These are phyloP conservation scores for Siniperca undulata DNA, from an alignment of 2,797 vertebrate species.

Conservation along the genomic window DNA sequence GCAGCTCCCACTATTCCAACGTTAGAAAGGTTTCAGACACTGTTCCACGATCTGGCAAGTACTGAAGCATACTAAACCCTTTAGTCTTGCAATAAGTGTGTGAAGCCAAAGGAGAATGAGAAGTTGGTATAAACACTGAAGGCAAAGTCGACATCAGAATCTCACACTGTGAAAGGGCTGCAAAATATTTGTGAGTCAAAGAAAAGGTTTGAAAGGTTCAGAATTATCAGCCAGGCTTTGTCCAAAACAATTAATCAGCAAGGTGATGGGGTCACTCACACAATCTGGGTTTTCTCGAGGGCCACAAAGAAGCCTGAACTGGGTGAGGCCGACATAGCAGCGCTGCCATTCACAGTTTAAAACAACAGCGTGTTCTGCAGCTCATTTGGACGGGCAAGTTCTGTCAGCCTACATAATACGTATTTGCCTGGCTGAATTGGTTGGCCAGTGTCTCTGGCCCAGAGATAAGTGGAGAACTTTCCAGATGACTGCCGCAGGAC, in stretches of 20 bases:
- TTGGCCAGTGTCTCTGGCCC: constrained; percentile 72
- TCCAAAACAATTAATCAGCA: constrained; percentile 56
- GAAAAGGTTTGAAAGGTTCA: constrained; percentile 37
- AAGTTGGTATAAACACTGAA: not conserved
- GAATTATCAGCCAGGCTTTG: constrained; percentile 51
- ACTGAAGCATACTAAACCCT: not conserved
- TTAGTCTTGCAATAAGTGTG: not conserved
- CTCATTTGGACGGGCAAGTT: constrained; percentile 75
- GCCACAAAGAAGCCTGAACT: constrained; percentile 58
- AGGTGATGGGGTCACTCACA: constrained; percentile 63
- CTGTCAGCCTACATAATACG: constrained; percentile 72
- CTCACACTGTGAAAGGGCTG: constrained; percentile 8
- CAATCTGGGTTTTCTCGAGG: constrained; percentile 60
- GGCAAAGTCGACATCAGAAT: not conserved
- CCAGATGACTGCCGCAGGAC: constrained; percentile 81
- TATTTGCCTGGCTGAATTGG: constrained; percentile 71
- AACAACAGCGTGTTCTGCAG: constrained; percentile 58
- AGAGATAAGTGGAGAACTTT: constrained; percentile 83
- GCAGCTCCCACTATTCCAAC: not conserved
- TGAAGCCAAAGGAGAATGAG: not conserved
- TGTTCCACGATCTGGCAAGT: not conserved
- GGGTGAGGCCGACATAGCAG: constrained; percentile 41
- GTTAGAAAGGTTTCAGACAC: not conserved
- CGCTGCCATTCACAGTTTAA: constrained; percentile 60
- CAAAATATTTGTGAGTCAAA: not conserved